phyloP scores from a whole-genome alignment of 2,888 invertebrate species.

The Oxystoma pomonae region DNA sequence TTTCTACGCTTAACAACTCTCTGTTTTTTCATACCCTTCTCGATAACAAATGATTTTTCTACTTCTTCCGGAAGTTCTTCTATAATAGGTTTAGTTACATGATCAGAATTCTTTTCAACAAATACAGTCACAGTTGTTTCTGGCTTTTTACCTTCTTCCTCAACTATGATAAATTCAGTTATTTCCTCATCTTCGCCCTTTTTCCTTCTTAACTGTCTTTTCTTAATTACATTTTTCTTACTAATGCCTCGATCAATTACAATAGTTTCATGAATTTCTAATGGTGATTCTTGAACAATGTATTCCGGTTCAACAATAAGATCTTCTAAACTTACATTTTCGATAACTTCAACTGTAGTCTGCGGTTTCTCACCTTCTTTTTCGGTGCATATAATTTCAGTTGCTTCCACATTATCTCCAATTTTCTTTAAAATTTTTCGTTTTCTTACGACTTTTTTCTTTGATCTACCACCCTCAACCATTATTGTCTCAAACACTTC shows the following conservation, averaged over 20 bases:
- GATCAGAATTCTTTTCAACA: slow-evolving; percentile 11
- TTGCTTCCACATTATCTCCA: slow-evolving; percentile 36
- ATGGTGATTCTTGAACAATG: slow-evolving; percentile 30
- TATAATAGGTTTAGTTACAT: slow-evolving; percentile 23
- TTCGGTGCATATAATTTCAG: slow-evolving; percentile 43
- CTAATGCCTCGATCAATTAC: slow-evolving; percentile 31
- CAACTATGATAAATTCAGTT: slow-evolving; percentile 35
- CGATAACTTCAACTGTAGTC: slow-evolving; percentile 39
- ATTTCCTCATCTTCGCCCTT: slow-evolving; percentile 35
- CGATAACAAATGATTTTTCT: slow-evolving; percentile 20
- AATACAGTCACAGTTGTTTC: slow-evolving; percentile 28
- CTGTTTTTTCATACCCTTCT: slow-evolving; percentile 6
- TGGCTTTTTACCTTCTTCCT: slow-evolving; percentile 43
- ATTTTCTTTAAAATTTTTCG: slow-evolving; percentile 45
- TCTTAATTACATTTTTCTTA: slow-evolving; percentile 37
- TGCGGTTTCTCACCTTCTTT: slow-evolving; percentile 36
- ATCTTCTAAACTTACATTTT: slow-evolving; percentile 35
- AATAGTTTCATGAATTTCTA: slow-evolving; percentile 35
- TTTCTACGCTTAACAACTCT: slow-evolving; percentile 37
- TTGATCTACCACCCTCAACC: slow-evolving; percentile 47
- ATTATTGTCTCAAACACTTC: slow-evolving; percentile 42
- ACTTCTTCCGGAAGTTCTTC: slow-evolving; percentile 37
- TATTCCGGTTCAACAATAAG: slow-evolving; percentile 37
- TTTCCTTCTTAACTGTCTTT: slow-evolving; percentile 37
- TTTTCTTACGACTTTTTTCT: slow-evolving; percentile 42